phyloP scores from a whole-genome alignment of 2,113 vertebrate genomes.

The Balaeniceps rex region DNA sequence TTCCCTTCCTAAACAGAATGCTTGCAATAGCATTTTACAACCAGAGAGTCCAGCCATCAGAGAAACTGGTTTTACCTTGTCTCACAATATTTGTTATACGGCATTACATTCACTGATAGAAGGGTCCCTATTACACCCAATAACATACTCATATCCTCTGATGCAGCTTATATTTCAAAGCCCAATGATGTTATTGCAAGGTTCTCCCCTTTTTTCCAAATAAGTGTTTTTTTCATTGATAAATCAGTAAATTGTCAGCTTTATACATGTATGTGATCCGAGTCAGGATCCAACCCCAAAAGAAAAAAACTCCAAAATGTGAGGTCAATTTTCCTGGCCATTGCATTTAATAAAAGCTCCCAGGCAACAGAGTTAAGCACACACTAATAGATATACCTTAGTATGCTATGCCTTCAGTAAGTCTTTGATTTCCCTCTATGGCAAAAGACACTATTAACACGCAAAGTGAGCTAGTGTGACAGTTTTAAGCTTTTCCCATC shows the following conservation, averaged over 20 bases:
- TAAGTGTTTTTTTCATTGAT: conserved; percentile 31
- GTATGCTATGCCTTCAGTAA: background rate
- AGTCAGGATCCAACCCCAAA: conserved; percentile 21
- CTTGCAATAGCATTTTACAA: conserved; percentile 12
- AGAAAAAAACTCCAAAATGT: background rate
- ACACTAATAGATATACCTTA: conserved; percentile 10
- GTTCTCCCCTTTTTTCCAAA: conserved; percentile 36
- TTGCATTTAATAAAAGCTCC: conserved; percentile 53
- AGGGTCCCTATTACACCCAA: background rate
- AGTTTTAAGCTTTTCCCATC: conserved; percentile 22
- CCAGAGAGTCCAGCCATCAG: background rate
- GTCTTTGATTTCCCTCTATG: conserved; percentile 40
- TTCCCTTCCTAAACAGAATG: conserved; percentile 43
- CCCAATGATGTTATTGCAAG: conserved; percentile 4
- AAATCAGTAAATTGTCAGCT: conserved; percentile 51
- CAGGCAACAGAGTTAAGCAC: conserved; percentile 40
- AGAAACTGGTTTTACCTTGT: background rate
- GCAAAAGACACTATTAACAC: conserved; percentile 18
- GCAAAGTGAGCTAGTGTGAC: background rate
- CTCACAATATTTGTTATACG: background rate
- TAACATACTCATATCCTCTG: background rate
- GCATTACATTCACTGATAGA: background rate
- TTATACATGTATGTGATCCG: background rate
- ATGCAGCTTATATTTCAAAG: conserved; percentile 56
- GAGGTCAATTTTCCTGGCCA: conserved; percentile 51